These are phyloP conservation scores for Gobionotothen gibberifrons DNA, from an alignment of 2,797 vertebrate genomes.

Conservation along the genomic window DNA sequence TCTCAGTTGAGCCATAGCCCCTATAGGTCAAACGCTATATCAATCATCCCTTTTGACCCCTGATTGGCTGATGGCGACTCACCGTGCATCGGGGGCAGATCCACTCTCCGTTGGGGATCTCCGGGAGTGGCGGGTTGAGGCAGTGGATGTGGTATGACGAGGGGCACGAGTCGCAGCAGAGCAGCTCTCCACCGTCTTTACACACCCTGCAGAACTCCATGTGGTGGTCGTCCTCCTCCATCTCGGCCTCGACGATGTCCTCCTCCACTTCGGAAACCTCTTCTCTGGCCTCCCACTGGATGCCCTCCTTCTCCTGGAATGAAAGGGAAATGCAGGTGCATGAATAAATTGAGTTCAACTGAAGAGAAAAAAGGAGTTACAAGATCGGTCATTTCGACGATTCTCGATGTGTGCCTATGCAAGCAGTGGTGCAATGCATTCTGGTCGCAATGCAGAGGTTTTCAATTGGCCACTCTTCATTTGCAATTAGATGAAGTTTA, in stretches of 20 bases:
- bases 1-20: background rate
- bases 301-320: constrained; percentile 95
- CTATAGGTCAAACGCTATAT: background rate
- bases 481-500: no score
- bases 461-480: no score
- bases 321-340: background rate
- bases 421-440: no score
- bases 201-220: constrained; percentile 99
- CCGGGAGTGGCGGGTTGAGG: constrained; percentile 94
- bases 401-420: no score
- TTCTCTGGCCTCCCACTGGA: constrained; percentile 98
- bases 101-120: constrained; percentile 99
- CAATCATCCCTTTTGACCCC: background rate
- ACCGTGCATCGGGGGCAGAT: constrained; percentile 98
- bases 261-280: constrained; percentile 91
- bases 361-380: no score
- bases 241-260: constrained; percentile 83
- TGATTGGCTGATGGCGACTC: constrained; percentile 54
- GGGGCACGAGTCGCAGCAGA: constrained; percentile 97
- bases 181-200: constrained; percentile 96
- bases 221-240: constrained; percentile 96
- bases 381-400: no score
- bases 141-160: constrained; percentile 99
- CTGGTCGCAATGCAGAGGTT: no score
- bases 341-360: background rate